These are phyloP conservation scores for Lycaon pictus DNA, from an alignment of 2,113 vertebrate genomes.

Conservation along the genomic window DNA sequence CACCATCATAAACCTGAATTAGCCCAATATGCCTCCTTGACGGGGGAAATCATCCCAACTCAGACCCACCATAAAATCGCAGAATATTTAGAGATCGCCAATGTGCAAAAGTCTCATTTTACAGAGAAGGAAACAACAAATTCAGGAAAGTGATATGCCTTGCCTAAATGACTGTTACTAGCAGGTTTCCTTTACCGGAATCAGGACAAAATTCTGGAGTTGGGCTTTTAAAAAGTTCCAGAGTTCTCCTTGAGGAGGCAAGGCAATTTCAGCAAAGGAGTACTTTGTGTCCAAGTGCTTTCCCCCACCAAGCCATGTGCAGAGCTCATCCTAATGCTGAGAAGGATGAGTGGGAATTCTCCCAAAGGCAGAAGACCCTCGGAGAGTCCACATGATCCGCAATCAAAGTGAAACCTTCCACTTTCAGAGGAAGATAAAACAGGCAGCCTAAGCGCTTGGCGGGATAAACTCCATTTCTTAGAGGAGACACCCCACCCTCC, in stretches of 20 bases:
- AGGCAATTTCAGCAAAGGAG: background rate
- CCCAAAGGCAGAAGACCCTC: background rate
- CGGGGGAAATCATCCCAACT: background rate
- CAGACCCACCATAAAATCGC: background rate
- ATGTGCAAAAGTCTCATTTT: background rate
- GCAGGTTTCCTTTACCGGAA: background rate
- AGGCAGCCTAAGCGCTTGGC: background rate
- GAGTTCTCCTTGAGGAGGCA: background rate
- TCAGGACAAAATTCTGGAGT: conserved; percentile 31
- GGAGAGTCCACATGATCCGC: background rate
- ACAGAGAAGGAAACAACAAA: background rate
- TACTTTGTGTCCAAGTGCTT: background rate
- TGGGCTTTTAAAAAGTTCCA: background rate
- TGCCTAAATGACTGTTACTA: background rate
- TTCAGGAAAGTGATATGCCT: background rate
- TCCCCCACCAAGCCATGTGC: background rate
- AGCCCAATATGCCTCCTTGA: background rate
- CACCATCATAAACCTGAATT: background rate
- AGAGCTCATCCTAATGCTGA: background rate
- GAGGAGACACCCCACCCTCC: background rate
- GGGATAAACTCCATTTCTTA: background rate
- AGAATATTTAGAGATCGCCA: background rate
- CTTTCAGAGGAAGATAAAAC: background rate
- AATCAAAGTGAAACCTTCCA: background rate
- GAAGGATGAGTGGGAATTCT: background rate